Conservation (phyloP, 1,140 invertebrate species). For the Neodiprion pinetum region DNA sequence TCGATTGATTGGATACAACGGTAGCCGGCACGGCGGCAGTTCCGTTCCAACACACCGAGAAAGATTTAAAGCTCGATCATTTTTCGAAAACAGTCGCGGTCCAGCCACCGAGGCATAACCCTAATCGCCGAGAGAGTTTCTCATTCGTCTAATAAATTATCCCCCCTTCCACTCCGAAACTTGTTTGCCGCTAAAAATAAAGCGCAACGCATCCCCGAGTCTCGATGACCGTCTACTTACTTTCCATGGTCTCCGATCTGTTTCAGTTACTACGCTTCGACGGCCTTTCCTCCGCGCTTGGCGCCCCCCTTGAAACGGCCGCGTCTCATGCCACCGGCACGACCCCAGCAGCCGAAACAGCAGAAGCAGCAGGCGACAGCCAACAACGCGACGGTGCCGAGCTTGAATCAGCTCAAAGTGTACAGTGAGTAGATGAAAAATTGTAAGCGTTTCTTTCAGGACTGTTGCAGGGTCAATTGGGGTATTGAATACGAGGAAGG, state of each 20-base stretch:
- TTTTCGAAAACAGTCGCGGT: neutral
- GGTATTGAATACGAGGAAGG: neutral
- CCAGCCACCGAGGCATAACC: neutral
- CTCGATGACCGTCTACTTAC: neutral
- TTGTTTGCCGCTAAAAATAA: too few relatives aligned
- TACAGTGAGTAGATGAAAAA: conserved; percentile 66
- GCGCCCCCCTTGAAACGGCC: conserved; percentile 68
- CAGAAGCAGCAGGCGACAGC: conserved; percentile 48
- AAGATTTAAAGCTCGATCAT: conserved; percentile 2
- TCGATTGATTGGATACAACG: neutral
- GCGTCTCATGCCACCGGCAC: conserved; percentile 66
- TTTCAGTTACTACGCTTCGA: conserved; percentile 69
- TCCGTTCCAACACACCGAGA: neutral
- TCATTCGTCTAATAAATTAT: neutral
- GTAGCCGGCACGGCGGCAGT: neutral
- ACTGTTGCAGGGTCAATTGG: neutral
- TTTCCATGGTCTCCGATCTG: conserved; percentile 21
- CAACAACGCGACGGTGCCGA: conserved; percentile 45
- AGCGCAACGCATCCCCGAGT: too few relatives aligned
- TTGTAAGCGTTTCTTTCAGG: neutral
- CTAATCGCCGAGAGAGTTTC: neutral
- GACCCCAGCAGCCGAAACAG: conserved; percentile 58
- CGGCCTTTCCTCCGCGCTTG: conserved; percentile 64
- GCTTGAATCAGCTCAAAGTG: conserved; percentile 67
- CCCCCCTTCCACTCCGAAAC: too few relatives aligned